phyloP scores from a whole-genome alignment of 2,113 vertebrate species.

The Spilogale gracilis region DNA sequence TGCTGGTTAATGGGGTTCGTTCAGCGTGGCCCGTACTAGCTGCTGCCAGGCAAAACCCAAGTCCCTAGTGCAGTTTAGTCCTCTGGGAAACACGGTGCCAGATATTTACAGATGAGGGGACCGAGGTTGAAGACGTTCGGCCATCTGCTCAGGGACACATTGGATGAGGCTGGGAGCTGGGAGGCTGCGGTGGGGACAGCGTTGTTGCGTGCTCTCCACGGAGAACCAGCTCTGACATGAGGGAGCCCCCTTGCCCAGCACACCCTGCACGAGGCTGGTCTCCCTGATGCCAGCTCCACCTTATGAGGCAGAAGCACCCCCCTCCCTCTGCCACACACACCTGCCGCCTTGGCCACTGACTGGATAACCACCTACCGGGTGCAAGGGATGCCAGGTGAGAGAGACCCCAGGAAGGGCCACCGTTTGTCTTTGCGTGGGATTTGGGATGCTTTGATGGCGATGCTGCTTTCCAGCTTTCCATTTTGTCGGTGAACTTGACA shows the following conservation, averaged over 20 bases:
- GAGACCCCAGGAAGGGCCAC: slow-evolving; percentile 33
- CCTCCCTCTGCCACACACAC: not conserved
- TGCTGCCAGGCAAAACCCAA: slow-evolving; percentile 58
- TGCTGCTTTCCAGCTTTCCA: not conserved
- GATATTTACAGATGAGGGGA: slow-evolving; percentile 73
- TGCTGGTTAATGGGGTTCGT: not conserved
- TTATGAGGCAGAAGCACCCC: slow-evolving; percentile 16
- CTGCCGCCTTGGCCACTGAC: not conserved
- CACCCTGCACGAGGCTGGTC: not conserved
- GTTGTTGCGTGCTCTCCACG: not conserved
- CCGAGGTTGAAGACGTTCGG: slow-evolving; percentile 39
- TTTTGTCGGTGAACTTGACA: slow-evolving; percentile 1
- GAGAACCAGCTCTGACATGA: not conserved
- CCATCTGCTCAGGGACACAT: slow-evolving; percentile 65
- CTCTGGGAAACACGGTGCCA: slow-evolving; percentile 63
- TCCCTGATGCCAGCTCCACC: slow-evolving; percentile 64
- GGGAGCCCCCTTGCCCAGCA: not conserved
- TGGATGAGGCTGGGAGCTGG: not conserved
- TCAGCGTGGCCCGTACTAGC: not conserved
- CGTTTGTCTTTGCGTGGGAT: not conserved
- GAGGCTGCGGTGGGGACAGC: not conserved
- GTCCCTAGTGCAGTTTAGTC: slow-evolving; percentile 56
- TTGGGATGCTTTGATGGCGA: not conserved
- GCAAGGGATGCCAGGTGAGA: not conserved
- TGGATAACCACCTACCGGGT: slow-evolving; percentile 28